A percentile compares a stretch with the other conserved stretches of the same genome.
These are phyloP conservation scores for Nomada fucata DNA, from an alignment of 2,888 invertebrate species.

Conservation along the genomic window DNA sequence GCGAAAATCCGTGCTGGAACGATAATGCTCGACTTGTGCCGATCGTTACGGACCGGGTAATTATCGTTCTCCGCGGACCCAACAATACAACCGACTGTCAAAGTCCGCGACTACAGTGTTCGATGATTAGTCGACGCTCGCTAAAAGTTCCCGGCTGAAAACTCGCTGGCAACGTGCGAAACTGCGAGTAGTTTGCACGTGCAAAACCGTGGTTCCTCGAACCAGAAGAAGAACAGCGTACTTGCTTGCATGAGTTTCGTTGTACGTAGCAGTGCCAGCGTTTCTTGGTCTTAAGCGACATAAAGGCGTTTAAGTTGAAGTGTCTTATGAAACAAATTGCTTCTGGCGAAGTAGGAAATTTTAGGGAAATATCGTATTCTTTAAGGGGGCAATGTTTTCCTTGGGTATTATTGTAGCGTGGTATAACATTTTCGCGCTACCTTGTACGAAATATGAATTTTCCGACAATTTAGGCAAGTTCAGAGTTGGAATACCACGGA, in stretches of 20 bases:
- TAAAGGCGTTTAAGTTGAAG: too few species aligned
- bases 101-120: slow-evolving; percentile 53
- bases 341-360: too few species aligned
- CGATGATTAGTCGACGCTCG: slow-evolving; percentile 71
- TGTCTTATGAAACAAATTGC: too few species aligned
- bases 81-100: slow-evolving; percentile 77
- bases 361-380: too few species aligned
- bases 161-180: slow-evolving; percentile 51
- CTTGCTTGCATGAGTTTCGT: slow-evolving; percentile 17
- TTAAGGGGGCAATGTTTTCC: too few species aligned
- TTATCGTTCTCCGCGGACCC: slow-evolving; percentile 68
- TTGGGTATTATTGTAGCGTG: too few species aligned
- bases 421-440: too few species aligned
- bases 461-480: too few species aligned
- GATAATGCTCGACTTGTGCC: slow-evolving; percentile 51
- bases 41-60: slow-evolving; percentile 65
- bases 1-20: slow-evolving; percentile 52
- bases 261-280: too few species aligned
- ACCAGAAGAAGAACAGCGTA: slow-evolving; percentile 40
- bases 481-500: too few species aligned
- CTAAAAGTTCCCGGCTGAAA: slow-evolving; percentile 67
- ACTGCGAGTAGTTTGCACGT: slow-evolving; percentile 37
- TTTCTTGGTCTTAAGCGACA: too few species aligned
- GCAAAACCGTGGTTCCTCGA: slow-evolving; percentile 52
- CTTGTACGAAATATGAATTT: too few species aligned